Conservation (phyloP, 2,888 invertebrate species). For the Deilephila porcellus region DNA sequence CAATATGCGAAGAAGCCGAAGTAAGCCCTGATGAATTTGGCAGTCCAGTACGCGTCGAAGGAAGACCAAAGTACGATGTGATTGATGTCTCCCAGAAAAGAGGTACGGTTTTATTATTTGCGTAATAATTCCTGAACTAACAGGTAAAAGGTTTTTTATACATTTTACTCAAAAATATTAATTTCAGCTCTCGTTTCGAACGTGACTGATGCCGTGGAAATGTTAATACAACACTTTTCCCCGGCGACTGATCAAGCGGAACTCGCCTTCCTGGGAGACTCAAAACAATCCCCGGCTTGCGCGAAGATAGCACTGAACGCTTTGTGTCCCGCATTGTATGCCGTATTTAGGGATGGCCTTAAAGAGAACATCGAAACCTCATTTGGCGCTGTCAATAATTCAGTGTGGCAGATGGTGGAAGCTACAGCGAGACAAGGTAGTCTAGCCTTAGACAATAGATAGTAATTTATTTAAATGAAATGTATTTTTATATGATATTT, state of each 20-base stretch:
- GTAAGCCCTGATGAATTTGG: constrained; percentile 85
- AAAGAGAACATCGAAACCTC: constrained; percentile 92
- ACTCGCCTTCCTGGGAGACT: constrained; percentile 84
- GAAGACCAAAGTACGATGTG: constrained; percentile 76
- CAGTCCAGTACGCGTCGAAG: constrained; percentile 78
- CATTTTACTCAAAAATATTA: not conserved
- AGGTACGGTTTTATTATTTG: constrained; percentile 58
- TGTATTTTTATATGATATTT: not conserved
- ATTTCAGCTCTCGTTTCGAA: constrained; percentile 88
- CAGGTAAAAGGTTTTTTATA: too few relatives aligned
- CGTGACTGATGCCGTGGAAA: constrained; percentile 90
- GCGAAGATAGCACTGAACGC: constrained; percentile 90
- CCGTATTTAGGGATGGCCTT: constrained; percentile 93
- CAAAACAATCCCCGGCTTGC: constrained; percentile 86
- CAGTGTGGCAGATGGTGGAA: constrained; percentile 96
- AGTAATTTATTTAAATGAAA: not conserved
- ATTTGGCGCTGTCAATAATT: constrained; percentile 93
- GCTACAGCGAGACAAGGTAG: constrained; percentile 93
- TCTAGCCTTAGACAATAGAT: not conserved
- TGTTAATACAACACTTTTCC: constrained; percentile 89
- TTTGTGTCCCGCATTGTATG: constrained; percentile 93
- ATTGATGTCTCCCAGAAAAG: constrained; percentile 86
- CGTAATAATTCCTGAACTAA: not conserved
- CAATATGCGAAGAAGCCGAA: constrained; percentile 87
- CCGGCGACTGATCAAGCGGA: constrained; percentile 87